These are phyloP conservation scores for Tortrix viridana DNA, from an alignment of 2,888 invertebrate genomes.

Conservation along the genomic window DNA sequence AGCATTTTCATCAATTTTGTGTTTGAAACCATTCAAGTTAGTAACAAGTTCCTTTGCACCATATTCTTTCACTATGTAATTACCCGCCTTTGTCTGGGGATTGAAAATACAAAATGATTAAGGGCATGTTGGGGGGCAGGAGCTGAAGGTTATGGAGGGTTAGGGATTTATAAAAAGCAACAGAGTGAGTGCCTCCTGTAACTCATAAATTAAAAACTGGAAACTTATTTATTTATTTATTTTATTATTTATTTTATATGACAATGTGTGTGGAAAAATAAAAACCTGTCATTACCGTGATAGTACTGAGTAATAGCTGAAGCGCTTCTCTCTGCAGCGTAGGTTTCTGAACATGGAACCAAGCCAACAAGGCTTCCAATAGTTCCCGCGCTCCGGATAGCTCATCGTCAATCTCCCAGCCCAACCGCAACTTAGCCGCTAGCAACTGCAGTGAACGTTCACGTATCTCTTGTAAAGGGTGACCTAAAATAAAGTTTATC, in stretches of 20 bases:
- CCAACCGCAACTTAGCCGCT: conserved; percentile 86
- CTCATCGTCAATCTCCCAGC: conserved; percentile 85
- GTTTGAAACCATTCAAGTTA: conserved; percentile 68
- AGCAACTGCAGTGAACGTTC: conserved; percentile 81
- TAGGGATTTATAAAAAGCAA: no score
- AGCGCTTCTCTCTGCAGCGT: conserved; percentile 84
- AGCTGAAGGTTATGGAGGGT: no score
- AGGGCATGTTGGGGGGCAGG: no score
- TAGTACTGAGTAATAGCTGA: conserved; percentile 78
- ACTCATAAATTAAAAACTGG: no score
- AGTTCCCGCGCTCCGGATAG: conserved; percentile 84
- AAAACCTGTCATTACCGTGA: conserved; percentile 73
- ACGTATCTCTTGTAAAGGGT: conserved; percentile 84
- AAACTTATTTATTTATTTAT: no score
- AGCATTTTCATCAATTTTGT: conserved; percentile 69
- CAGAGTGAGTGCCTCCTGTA: no score
- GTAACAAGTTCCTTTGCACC: conserved; percentile 68
- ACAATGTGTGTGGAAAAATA: neutral
- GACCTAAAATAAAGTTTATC: conserved; percentile 67
- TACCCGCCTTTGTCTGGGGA: conserved; percentile 81
- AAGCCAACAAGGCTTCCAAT: conserved; percentile 83
- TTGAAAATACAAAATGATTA: neutral
- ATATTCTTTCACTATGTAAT: conserved; percentile 77
- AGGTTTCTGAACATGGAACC: conserved; percentile 84
- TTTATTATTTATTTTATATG: no score